Evolutionary conservation across 2,113 vertebrate genomes (phyloP), one percentile per base, ranked within the genome.

Genomic region (Mastomys natalensis): DNA sequence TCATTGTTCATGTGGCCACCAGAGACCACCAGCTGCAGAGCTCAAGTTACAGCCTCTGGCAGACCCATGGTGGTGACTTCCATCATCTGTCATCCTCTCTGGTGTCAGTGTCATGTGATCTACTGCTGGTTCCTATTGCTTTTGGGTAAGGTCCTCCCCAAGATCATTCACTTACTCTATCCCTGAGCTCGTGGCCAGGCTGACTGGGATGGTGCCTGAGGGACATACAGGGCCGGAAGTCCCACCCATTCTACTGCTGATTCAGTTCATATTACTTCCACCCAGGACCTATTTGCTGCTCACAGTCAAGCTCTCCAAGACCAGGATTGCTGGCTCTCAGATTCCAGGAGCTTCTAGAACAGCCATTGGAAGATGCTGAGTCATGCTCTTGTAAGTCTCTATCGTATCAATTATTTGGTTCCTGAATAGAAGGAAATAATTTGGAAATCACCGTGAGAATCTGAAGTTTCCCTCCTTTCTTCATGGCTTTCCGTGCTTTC

Each of bases 1-100:
- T 51, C 68, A 45, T 37, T 84, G 88, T 89, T 53, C 85, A 10
- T 4, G n/a, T 0, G 7, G 45, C 43, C 78, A 10, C 89, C 43
- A 0, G 72, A 51, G 92, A 53, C 91, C 73, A 73, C 89, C 86
- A 77, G 76, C 94, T 62, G 82, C 82, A 91, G 95, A 73, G 60
- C 87, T 90, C 87, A 4, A 11, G 82, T 78, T 43, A n/a, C 45
- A 1, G 86, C 53, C 64, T 60, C 58, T 21, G 34, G 77, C 62
- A 10, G 5, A 19, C 85, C 0, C 1, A n/a, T 0, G 48, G 40
- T 3, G 58, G 40, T 51, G 53, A 62, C 94, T 51, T 60, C 64
- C 7, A 0, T 90, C 80, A 62, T 80, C 31, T 37, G 81, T 40
- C 64, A 37, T 60, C 89, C n/a, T 26, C 48, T 26, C 13, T 77